Evolutionary conservation across 2,113 vertebrate species (phyloP), one percentile per base, ranked within the genome.

Genomic region (Trachemys scripta): DNA sequence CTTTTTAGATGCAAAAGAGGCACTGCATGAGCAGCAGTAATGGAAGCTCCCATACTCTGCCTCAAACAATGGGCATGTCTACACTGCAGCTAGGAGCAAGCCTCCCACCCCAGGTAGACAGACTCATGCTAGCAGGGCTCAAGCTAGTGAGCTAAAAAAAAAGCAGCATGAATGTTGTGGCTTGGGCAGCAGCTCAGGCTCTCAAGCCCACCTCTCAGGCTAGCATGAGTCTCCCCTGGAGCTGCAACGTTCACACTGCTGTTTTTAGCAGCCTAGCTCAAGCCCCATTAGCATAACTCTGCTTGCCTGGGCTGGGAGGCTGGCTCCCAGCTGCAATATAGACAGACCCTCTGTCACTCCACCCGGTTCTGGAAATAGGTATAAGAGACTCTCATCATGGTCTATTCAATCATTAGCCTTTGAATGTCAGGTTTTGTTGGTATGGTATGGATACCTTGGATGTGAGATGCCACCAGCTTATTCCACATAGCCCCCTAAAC

Each of bases 281-380:
- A 72, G n/a, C 35, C 35, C n/a, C n/a, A 72, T 19, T 20, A 72
- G 31, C 35, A n/a, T 17, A n/a, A 20, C 8, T n/a, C 17, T 72
- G 65, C n/a, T n/a, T 38, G 17, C 65, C 19, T 72, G 19, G n/a
- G n/a, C 19, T 72, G 35, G 16, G 65, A 22, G n/a, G n/a, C 31
- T 72, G 65, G 19, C 65, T 72, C 8, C 35, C 65, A 72, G 65
- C 35, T 72, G 65, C n/a, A 72, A 19, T 38, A 9, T 72, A 72
- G 65, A 72, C n/a, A 72, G 65, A 72, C 19, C 35, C 8, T 72
- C 35, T 72, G 65, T 72, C 19, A n/a, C 8, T 92, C 81, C 69
- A 5, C 45, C 4, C 12, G 24, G 3, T 4, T 42, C 0, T 0
- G 79, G 59, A 38, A 14, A 6, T 24, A 86, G 78, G 75, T 7